Base-by-base conservation (phyloP, 2,888 invertebrate genomes). In the Salticus scenicus region DNA sequence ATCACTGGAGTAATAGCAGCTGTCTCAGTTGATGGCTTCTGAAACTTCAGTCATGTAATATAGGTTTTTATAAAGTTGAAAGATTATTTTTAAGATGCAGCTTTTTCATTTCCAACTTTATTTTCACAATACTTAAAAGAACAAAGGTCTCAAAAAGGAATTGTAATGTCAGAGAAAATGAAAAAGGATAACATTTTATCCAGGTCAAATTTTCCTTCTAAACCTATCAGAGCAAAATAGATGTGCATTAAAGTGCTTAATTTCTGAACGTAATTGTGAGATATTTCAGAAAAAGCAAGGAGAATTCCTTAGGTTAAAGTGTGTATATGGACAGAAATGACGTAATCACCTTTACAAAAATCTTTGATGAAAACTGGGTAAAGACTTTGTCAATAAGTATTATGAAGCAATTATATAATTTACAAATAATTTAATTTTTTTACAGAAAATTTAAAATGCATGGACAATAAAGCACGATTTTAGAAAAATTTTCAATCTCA, bases 231-330 rank as follows among this genome's bases (percentile, higher is more conserved):
- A 66, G 20, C 17, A 28, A 66, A 4, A 66, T 28, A 66, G 66
- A 66, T 31, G 33, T 30, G 31, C 30, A 66, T 17, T n/a, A 31
- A 66, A n/a, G 30, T 66, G 66, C 33, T 66, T 66, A 30, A 66
- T 31, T 66, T 31, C 14, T 66, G 66, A 33, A 66, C 30, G n/a
- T 30, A 66, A 30, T 31, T 66, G 31, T 33, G 20, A 20, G 66
- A 66, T 57, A 24, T 57, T 37, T 57, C 24, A 57, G 47, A 47
- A 47, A 47, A 47, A 47, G 47, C 17, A 47, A 47, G 47, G 47
- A n/a, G 14, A n/a, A 5, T 47, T 47, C 8, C 7, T 10, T 17
- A 2, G n/a, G 14, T 47, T 17, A 17, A 10, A 47, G n/a, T n/a
- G n/a, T n/a, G 17, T 47, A 47, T 47, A 47, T 47, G 47, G 47